These are phyloP conservation scores for Sycophila sp. DNA, from an alignment of 1,140 invertebrate species.

Conservation along the genomic window DNA sequence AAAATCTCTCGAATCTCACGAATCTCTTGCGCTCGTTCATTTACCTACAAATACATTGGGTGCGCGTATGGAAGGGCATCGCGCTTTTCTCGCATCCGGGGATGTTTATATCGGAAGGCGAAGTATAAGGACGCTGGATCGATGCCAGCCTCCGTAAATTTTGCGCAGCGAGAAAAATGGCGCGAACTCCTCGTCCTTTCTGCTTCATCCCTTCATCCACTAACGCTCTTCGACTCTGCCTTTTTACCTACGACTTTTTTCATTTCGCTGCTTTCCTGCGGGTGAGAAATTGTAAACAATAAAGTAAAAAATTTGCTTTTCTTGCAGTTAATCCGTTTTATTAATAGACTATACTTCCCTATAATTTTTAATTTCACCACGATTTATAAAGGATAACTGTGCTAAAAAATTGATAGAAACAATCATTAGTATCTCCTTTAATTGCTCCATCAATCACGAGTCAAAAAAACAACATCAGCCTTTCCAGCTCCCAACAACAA, in stretches of 20 bases:
- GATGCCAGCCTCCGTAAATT: conserved; percentile 63
- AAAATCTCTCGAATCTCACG: too few species aligned
- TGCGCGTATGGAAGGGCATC: background rate
- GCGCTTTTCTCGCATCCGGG: conserved; percentile 21
- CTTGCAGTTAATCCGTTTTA: conserved; percentile 18
- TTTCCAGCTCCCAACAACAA: too few species aligned
- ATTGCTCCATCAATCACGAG: conserved; percentile 11
- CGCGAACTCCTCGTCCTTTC: conserved; percentile 55
- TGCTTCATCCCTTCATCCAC: conserved; percentile 35
- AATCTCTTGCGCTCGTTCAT: too few species aligned
- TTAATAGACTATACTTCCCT: background rate
- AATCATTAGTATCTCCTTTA: too few species aligned
- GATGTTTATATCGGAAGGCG: conserved; percentile 63
- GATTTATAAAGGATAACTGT: too few species aligned
- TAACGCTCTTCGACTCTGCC: conserved; percentile 8
- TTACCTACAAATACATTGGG: too few species aligned
- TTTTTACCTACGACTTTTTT: conserved; percentile 41
- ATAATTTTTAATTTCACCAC: too few species aligned
- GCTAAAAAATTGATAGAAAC: too few species aligned
- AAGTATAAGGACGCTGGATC: conserved; percentile 65
- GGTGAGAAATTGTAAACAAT: too few species aligned
- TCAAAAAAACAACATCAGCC: conserved; percentile 9
- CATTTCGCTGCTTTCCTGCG: background rate
- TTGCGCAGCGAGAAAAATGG: conserved; percentile 62
- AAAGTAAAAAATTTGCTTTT: too few species aligned